These are phyloP conservation scores for Trinorchestia longiramus DNA, from an alignment of 1,140 invertebrate species.

Conservation along the genomic window DNA sequence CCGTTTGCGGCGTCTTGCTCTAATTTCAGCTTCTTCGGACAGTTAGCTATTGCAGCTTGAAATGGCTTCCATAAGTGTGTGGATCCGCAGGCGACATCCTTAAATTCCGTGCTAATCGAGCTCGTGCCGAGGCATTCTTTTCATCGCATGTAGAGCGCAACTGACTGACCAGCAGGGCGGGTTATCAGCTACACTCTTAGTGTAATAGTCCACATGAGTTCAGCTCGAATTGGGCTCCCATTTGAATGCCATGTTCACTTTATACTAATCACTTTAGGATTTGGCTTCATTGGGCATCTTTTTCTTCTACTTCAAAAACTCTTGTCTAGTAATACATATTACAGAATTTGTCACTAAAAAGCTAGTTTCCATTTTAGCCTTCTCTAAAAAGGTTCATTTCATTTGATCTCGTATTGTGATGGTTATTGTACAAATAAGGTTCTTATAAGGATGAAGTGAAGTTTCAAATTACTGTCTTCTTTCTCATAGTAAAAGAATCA, in stretches of 20 bases:
- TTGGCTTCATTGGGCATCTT: neutral
- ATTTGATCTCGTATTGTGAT: too few relatives aligned
- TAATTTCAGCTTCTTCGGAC: neutral
- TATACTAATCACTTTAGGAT: neutral
- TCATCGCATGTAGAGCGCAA: neutral
- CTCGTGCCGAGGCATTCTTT: neutral
- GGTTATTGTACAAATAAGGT: too few relatives aligned
- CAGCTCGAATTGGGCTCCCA: neutral
- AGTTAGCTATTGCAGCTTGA: neutral
- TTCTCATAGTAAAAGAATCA: too few relatives aligned
- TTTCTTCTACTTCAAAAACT: neutral
- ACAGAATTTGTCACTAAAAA: neutral
- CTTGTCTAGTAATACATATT: neutral
- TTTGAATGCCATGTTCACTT: neutral
- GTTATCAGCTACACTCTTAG: neutral
- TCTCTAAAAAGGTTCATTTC: too few relatives aligned
- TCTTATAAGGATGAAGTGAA: too few relatives aligned
- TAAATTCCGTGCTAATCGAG: neutral
- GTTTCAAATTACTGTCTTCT: too few relatives aligned
- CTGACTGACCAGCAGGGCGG: neutral
- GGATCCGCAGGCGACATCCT: neutral
- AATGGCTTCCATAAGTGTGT: neutral
- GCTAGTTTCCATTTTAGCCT: too few relatives aligned
- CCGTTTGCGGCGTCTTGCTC: neutral
- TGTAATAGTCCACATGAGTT: neutral